Conservation (phyloP, 2,888 invertebrate genomes). For the Leptopilina drosophilae region DNA sequence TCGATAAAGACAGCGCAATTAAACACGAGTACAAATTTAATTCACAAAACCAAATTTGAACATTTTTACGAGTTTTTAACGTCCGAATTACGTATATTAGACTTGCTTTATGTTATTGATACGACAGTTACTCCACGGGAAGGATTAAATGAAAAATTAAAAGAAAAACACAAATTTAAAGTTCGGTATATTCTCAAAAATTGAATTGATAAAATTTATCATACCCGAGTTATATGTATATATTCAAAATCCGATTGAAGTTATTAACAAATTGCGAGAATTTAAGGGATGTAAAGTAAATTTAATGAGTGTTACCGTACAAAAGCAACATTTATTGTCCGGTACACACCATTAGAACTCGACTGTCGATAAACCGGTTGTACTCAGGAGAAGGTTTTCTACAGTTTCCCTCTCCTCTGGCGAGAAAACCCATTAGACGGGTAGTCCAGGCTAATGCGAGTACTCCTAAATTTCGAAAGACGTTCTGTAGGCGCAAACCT, state of each 20-base stretch:
- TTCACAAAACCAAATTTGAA: conserved; percentile 47
- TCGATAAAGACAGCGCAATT: background rate
- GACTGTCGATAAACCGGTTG: too few species aligned
- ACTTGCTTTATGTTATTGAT: conserved; percentile 52
- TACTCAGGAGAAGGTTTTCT: too few species aligned
- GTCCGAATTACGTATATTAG: conserved; percentile 49
- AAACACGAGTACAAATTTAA: conserved; percentile 53
- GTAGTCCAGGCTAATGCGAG: too few species aligned
- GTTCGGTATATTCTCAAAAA: conserved; percentile 40
- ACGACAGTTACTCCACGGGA: conserved; percentile 14
- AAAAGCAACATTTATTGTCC: too few species aligned
- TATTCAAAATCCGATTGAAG: conserved; percentile 42
- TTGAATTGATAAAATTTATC: conserved; percentile 14
- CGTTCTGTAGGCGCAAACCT: too few species aligned
- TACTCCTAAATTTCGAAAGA: too few species aligned
- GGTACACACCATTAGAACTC: too few species aligned
- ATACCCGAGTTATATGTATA: conserved; percentile 6
- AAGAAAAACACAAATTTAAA: conserved; percentile 35
- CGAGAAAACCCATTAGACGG: too few species aligned
- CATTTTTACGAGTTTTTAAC: conserved; percentile 52
- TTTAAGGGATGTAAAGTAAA: conserved; percentile 42
- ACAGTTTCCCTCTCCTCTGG: too few species aligned
- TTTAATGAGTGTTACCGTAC: conserved; percentile 44
- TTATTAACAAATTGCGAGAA: conserved; percentile 6
- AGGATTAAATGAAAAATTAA: conserved; percentile 22